Base-by-base conservation (phyloP, 2,113 vertebrate genomes). In the Pterocles burchelli region DNA sequence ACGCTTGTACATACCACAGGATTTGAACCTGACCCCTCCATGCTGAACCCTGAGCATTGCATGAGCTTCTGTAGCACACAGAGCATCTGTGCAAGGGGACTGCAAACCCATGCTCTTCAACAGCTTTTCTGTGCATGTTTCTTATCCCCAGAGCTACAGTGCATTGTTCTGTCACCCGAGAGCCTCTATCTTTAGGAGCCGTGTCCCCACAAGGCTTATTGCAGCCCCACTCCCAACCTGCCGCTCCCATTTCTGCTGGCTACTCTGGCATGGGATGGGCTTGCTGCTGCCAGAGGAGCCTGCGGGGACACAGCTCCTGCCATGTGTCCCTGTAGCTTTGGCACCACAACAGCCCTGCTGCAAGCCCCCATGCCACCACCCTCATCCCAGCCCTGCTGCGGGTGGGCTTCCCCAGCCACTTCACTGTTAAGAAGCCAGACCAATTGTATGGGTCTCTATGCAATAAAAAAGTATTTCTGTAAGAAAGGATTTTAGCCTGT, bases 101-200 rank as follows among this genome's bases (percentile, higher is more conserved):
- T 36, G 33, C 57, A 77, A 38, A 28, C 29, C 38, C 10, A 2
- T 6, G 41, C 48, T 63, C 48, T 80, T 48, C 17, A 18, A n/a
- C 4, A 57, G 48, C 34, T 78, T 57, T 79, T 51, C 52, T 49
- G 21, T 29, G 46, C 24, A 9, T 0, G 1, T 4, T 61, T 25
- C 54, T 33, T 55, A 41, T 67, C 1, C 2, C 29, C 4, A 3
- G 65, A 83, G 75, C 52, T 46, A 9, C 33, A 26, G 73, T 0
- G 1, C n/a, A 4, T 49, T 25, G 1, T 26, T 36, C 55, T 54
- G 20, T 31, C 41, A 19, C 55, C 22, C 0, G 1, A 36, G 15
- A 59, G 16, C 36, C 58, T 55, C 22, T 4, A 7, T 28, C 21
- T 54, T 21, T 18, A 5, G 55, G 13, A 49, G 34, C 41, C 51